Base-by-base conservation (phyloP, 1,140 invertebrate genomes). In the Lethrus apterus region DNA sequence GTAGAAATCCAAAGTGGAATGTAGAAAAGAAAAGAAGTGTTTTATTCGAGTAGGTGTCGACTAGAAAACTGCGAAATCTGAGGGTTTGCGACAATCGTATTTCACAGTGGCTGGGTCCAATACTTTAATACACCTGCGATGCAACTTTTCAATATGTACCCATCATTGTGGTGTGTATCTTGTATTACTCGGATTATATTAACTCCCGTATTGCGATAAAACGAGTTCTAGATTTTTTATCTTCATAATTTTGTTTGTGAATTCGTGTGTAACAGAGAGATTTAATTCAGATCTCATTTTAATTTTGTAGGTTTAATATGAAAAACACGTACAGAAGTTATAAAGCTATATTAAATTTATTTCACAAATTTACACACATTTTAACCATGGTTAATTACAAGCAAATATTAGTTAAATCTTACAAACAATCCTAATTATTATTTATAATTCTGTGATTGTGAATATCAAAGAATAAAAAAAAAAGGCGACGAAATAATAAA, bases 51-150 rank as follows among this genome's bases (percentile, higher is more conserved):
- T 46, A 46, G 47, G 51, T 50, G 51, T 42, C 42, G 38, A 54
- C 45, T 46, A 49, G 52, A 54, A 54, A 54, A 54, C 48, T 54
- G 48, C 52, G 51, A 54, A 54, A 54, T 54, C 52, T 54, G 52
- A 50, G 52, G 52, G 52, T 47, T 54, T 44, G 48, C 52, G 52
- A 51, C 52, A 54, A 54, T 54, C 52, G 52, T 34, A 47, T 54
- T 54, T 51, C 45, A 54, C 52, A 54, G 52, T 48, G 52, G 40
- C 47, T 54, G 52, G 36, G 31, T 51, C 52, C 52, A 54, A 54
- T 54, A 54, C 48, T 46, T 21, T 40, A 43, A 30, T 44, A 43
- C 45, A 47, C 50, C 44, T 51, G 50, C 21, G 38, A 40, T 51
- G 45, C 20, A 38, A 38, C 24, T 38, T 38, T 38, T 38, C 35